Evolutionary conservation across 2,888 invertebrate genomes (phyloP).

Genomic region (Euproctis similis): DNA sequence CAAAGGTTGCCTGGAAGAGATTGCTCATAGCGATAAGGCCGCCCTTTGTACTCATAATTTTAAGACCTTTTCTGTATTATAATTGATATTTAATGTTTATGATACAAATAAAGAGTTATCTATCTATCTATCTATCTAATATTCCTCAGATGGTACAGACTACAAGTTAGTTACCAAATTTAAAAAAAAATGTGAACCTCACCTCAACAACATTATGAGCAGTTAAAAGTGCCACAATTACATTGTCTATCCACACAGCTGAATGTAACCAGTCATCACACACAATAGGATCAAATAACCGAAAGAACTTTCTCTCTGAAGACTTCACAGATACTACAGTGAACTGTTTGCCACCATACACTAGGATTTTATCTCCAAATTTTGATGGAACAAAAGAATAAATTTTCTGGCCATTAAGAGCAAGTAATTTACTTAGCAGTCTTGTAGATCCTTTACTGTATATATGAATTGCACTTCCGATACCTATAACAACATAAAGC

Average conservation of each 20-base stretch:
- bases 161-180: too few relatives aligned
- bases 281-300: slow-evolving; percentile 30
- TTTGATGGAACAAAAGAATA: slow-evolving; percentile 67
- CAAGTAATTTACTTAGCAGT: slow-evolving; percentile 29
- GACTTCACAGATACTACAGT: slow-evolving; percentile 29
- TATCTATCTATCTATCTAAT: too few relatives aligned
- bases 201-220: slow-evolving; percentile 80
- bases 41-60: too few relatives aligned
- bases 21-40: too few relatives aligned
- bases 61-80: too few relatives aligned
- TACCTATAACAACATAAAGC: slow-evolving; percentile 61
- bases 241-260: slow-evolving; percentile 63
- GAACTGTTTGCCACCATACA: slow-evolving; percentile 77
- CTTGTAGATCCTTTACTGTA: slow-evolving; percentile 32
- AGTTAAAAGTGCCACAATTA: slow-evolving; percentile 73
- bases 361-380: slow-evolving; percentile 41
- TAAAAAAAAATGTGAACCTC: too few relatives aligned
- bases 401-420: slow-evolving; percentile 71
- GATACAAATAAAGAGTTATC: too few relatives aligned
- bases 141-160: too few relatives aligned
- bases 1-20: too few relatives aligned
- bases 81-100: too few relatives aligned
- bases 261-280: slow-evolving; percentile 81
- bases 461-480: slow-evolving; percentile 63
- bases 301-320: slow-evolving; percentile 18